Base-by-base conservation (phyloP, 1,140 invertebrate genomes). In the Cotesia typhae region DNA sequence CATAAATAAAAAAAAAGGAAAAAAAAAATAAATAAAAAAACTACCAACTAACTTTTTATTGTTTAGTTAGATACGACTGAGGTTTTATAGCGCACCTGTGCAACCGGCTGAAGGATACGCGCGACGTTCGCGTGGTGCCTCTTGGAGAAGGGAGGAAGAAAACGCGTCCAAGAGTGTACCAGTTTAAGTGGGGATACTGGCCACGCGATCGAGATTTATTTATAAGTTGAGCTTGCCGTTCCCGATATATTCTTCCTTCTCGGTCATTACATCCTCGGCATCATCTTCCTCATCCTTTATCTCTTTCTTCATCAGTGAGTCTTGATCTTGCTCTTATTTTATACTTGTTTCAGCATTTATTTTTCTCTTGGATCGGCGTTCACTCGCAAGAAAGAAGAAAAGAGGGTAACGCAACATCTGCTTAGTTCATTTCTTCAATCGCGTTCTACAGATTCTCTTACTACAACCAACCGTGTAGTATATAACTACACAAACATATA, bases 61-160 rank as follows among this genome's bases (percentile, higher is more conserved):
- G 57, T 59, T 59, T 59, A 14, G 28, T 17, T 59, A 28, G 57
- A 28, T 59, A 59, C 76, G 77, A 78, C 75, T 76, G 77, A 76
- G 75, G 75, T 76, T 76, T 28, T 74, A 75, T 74, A 66, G 64
- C 64, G 64, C 64, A 66, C 64, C 64, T 66, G 64, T 66, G 64
- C 35, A 66, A 66, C 64, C 47, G 64, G 64, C 64, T 66, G 37
- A 20, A 47, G 17, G 47, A 47, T 75, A 74, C 73, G 77, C 74
- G 65, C 73, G 77, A 71, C 73, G 75, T 53, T 67, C 76, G 76
- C 75, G 77, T 79, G 78, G 77, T 79, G 66, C 74, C 73, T 72
- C 72, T 74, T 76, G 55, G 57, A 61, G 38, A 63, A 71, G 51
- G 57, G 61, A 52, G 51, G 74, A 67, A 71, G 73, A 59, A 53